phyloP scores from a whole-genome alignment of 2,113 vertebrate genomes.

The Megalops atlanticus region DNA sequence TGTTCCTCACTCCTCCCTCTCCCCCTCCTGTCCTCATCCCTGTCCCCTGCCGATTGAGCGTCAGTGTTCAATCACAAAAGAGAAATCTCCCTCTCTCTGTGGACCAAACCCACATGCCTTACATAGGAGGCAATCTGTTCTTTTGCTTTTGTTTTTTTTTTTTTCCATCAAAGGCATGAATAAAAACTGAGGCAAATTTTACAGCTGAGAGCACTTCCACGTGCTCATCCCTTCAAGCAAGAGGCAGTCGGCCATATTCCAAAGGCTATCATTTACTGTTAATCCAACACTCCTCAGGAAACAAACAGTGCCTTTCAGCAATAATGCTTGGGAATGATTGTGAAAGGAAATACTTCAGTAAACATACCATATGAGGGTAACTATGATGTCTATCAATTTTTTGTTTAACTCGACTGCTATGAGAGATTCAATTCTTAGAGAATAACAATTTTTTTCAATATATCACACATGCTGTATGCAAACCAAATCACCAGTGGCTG shows the following conservation, averaged over 20 bases:
- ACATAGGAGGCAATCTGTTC: slow-evolving; percentile 74
- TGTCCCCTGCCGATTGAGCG: slow-evolving; percentile 51
- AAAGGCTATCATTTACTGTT: slow-evolving; percentile 22
- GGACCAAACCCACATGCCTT: slow-evolving; percentile 71
- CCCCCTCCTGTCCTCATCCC: slow-evolving; percentile 17
- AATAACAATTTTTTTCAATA: too few species aligned
- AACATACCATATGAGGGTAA: background rate
- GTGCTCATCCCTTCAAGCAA: slow-evolving; percentile 34
- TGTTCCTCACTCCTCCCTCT: background rate
- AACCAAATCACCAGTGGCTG: too few species aligned
- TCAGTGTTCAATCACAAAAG: slow-evolving; percentile 73
- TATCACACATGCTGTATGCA: too few species aligned
- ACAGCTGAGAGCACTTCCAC: slow-evolving; percentile 48
- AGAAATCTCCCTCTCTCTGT: slow-evolving; percentile 71
- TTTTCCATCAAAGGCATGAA: slow-evolving; percentile 47
- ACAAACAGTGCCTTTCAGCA: background rate
- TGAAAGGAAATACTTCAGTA: background rate
- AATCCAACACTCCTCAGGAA: background rate
- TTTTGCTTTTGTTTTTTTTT: slow-evolving; percentile 18
- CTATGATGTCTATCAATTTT: too few species aligned
- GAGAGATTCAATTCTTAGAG: too few species aligned
- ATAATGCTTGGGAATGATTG: background rate
- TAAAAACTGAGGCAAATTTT: slow-evolving; percentile 43
- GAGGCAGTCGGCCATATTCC: slow-evolving; percentile 12
- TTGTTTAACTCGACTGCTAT: too few species aligned